Conservation (phyloP, 2,888 invertebrate genomes). For the Melinaea marsaeus region DNA sequence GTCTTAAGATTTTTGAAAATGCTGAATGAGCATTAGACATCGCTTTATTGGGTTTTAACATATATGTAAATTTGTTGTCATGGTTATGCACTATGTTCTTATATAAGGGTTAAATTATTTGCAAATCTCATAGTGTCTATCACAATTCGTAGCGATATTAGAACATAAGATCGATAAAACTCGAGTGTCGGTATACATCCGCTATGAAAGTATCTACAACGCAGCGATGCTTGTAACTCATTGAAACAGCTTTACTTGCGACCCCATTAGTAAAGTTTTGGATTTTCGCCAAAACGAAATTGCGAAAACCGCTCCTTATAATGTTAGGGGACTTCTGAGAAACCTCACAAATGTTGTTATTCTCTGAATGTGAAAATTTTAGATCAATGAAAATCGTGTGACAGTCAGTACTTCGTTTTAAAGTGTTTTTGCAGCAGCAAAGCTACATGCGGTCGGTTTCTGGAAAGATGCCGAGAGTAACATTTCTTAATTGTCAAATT, state of each 20-base stretch:
- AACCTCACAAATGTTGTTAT: conserved; percentile 25
- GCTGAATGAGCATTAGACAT: not conserved
- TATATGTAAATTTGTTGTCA: too few relatives aligned
- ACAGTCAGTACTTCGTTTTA: not conserved
- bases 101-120: not conserved
- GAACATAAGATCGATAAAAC: conserved; percentile 3
- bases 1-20: conserved; percentile 13
- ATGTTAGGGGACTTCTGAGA: conserved; percentile 12
- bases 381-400: not conserved
- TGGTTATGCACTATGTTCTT: too few relatives aligned
- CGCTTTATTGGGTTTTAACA: conserved; percentile 4
- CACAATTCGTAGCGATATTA: conserved; percentile 4
- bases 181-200: conserved; percentile 6
- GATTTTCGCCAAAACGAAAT: conserved; percentile 40
- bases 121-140: conserved; percentile 3
- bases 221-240: conserved; percentile 35
- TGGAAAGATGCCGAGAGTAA: too few relatives aligned
- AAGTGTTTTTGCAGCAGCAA: too few relatives aligned
- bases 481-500: too few relatives aligned
- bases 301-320: conserved; percentile 35
- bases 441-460: too few relatives aligned
- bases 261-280: conserved; percentile 42
- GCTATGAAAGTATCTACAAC: conserved; percentile 26
- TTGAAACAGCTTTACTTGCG: conserved; percentile 36
- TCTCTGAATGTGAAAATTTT: conserved; percentile 16